Evolutionary conservation across 1,140 invertebrate genomes (phyloP).

Genomic region (Conus betulinus): DNA sequence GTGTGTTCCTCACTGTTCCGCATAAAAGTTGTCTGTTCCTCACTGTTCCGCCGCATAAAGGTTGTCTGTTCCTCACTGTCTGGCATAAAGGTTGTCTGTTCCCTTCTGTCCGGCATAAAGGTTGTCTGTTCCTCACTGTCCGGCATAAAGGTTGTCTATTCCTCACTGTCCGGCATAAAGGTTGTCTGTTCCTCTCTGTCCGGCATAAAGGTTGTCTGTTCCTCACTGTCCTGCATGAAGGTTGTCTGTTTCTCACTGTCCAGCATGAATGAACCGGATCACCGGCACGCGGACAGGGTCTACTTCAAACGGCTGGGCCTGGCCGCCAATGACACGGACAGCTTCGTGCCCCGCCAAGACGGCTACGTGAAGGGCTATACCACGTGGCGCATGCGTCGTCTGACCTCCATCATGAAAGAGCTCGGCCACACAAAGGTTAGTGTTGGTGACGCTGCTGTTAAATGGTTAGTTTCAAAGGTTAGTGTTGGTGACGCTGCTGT

Average conservation of each 20-base stretch:
- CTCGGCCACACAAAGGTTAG: slow-evolving; percentile 38
- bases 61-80: too few species aligned
- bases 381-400: slow-evolving; percentile 37
- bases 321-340: slow-evolving; percentile 25
- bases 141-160: too few species aligned
- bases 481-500: too few species aligned
- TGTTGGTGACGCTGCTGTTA: too few species aligned
- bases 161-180: too few species aligned
- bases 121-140: too few species aligned
- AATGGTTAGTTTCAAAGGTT: not conserved
- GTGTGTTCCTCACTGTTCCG: too few species aligned
- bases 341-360: slow-evolving; percentile 36
- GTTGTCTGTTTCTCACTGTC: not conserved
- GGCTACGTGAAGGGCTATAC: slow-evolving; percentile 16
- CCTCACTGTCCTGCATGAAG: not conserved
- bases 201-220: not conserved
- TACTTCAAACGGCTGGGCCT: slow-evolving; percentile 40
- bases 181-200: not conserved
- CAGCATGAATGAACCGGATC: slow-evolving; percentile 40
- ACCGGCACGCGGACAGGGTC: slow-evolving; percentile 26
- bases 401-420: slow-evolving; percentile 40
- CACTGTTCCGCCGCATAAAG: too few species aligned
- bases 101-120: too few species aligned
- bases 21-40: too few species aligned
- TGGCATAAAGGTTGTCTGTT: too few species aligned